phyloP scores from a whole-genome alignment of 1,140 invertebrate species.

The Aphelinus certus region DNA sequence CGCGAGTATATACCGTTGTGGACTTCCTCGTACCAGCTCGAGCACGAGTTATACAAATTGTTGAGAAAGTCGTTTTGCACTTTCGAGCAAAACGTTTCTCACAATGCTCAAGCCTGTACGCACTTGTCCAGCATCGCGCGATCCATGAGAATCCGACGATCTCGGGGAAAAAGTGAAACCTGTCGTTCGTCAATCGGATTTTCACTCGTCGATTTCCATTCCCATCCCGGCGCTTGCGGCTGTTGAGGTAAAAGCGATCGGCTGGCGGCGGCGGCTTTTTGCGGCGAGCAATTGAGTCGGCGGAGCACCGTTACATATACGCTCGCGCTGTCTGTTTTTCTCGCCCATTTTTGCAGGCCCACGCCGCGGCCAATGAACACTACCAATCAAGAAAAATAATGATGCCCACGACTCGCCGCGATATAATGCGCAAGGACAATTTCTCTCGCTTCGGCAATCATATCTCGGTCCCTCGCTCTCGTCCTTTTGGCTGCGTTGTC shows the following conservation, averaged over 20 bases:
- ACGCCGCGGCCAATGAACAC: constrained; percentile 26
- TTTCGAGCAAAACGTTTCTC: no score
- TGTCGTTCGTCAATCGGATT: background rate
- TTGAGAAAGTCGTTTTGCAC: no score
- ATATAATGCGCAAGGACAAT: constrained; percentile 17
- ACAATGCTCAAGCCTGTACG: no score
- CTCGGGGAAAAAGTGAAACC: constrained; percentile 2
- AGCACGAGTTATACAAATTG: no score
- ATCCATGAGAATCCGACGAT: no score
- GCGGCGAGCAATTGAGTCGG: background rate
- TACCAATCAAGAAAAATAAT: constrained; percentile 38
- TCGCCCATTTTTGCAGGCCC: constrained; percentile 8
- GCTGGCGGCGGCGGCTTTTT: background rate
- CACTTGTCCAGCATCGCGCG: no score
- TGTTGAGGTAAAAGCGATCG: no score
- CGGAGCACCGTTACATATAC: background rate
- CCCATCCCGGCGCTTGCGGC: background rate
- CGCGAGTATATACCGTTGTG: no score
- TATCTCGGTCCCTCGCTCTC: background rate
- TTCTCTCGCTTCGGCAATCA: background rate
- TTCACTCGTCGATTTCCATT: background rate
- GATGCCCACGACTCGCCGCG: background rate
- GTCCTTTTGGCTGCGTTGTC: background rate
- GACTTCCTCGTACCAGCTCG: no score
- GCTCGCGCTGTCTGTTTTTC: background rate